Evolutionary conservation across 1,140 invertebrate genomes (phyloP).

Genomic region (Danaus melanippus): DNA sequence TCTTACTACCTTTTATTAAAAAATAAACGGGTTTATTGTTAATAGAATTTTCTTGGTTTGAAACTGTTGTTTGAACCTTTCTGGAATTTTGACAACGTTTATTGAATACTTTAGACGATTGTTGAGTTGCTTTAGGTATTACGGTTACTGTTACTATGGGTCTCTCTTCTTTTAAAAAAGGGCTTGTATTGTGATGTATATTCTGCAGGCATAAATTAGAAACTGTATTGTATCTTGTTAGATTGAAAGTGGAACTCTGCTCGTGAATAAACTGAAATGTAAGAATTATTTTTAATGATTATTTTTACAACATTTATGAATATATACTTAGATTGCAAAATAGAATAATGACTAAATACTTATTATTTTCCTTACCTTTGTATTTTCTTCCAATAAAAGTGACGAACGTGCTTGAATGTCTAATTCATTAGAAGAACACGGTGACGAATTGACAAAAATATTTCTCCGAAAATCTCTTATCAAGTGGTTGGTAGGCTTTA

Average conservation of each 20-base stretch:
- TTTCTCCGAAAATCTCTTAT: conserved; percentile 5
- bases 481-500: neutral
- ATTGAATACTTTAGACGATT: conserved; percentile 24
- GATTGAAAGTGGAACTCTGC: conserved; percentile 10
- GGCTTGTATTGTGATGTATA: too few species aligned
- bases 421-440: neutral
- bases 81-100: conserved; percentile 25
- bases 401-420: conserved; percentile 8
- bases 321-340: neutral
- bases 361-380: conserved; percentile 2
- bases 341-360: neutral
- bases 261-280: conserved; percentile 14
- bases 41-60: conserved; percentile 37
- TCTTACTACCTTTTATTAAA: conserved; percentile 23
- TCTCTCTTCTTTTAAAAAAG: conserved; percentile 17
- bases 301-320: neutral
- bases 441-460: neutral
- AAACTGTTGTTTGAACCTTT: conserved; percentile 29
- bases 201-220: too few species aligned
- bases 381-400: conserved; percentile 10
- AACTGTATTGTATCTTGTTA: conserved; percentile 3
- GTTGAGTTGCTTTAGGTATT: conserved; percentile 32
- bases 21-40: conserved; percentile 29
- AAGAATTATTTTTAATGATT: neutral
- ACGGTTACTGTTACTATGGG: conserved; percentile 45